phyloP scores from a whole-genome alignment of 2,113 vertebrate species.

The Lanius ludovicianus region DNA sequence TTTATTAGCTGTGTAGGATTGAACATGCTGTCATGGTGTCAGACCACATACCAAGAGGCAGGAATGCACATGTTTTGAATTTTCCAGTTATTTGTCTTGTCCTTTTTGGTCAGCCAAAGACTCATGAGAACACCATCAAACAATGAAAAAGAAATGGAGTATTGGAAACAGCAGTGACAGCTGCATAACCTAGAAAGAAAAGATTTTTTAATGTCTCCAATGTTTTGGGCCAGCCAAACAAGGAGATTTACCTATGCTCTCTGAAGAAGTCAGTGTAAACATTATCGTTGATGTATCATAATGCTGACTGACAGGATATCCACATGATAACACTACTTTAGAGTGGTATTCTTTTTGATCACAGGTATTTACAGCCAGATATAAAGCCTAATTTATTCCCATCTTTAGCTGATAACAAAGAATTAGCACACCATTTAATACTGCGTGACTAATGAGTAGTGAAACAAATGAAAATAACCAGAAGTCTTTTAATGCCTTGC shows the following conservation, averaged over 20 bases:
- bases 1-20: not conserved
- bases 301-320: slow-evolving; percentile 29
- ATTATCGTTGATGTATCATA: not conserved
- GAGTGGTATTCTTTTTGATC: slow-evolving; percentile 19
- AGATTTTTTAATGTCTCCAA: not conserved
- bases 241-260: slow-evolving; percentile 6
- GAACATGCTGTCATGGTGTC: not conserved
- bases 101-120: not conserved
- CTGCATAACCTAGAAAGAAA: not conserved
- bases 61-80: slow-evolving; percentile 22
- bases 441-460: not conserved
- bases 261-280: slow-evolving; percentile 2
- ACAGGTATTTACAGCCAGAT: slow-evolving; percentile 20
- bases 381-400: not conserved
- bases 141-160: not conserved
- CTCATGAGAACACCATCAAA: not conserved
- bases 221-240: not conserved
- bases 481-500: not conserved
- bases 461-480: not conserved
- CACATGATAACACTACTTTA: not conserved
- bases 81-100: slow-evolving; percentile 41
- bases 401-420: not conserved
- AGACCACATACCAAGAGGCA: slow-evolving; percentile 33
- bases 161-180: not conserved
- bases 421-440: not conserved